phyloP scores from a whole-genome alignment of 2,113 vertebrate species.

The Sprattus sprattus region DNA sequence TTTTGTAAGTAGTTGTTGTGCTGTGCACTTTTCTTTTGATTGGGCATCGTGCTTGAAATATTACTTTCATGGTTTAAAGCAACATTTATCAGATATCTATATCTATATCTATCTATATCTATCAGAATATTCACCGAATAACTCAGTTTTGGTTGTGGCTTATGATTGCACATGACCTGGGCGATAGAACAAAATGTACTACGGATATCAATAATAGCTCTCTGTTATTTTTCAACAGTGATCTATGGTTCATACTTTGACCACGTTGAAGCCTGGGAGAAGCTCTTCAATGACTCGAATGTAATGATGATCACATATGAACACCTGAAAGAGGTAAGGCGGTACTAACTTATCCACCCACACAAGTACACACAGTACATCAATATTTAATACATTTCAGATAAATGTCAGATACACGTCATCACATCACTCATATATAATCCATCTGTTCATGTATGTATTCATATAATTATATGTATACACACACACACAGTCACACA shows the following conservation, averaged over 20 bases:
- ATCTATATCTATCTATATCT: too few relatives aligned
- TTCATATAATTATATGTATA: not conserved
- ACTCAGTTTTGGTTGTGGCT: too few relatives aligned
- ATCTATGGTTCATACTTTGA: constrained; percentile 56
- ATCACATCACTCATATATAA: not conserved
- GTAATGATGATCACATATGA: constrained; percentile 52
- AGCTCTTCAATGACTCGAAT: constrained; percentile 41
- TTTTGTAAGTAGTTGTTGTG: too few relatives aligned
- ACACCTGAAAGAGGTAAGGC: constrained; percentile 47
- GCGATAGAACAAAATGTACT: too few relatives aligned
- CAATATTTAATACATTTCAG: too few relatives aligned
- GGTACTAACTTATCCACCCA: not conserved
- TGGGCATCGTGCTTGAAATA: too few relatives aligned
- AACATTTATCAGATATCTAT: too few relatives aligned
- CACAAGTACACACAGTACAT: not conserved
- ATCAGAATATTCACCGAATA: too few relatives aligned
- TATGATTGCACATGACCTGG: too few relatives aligned
- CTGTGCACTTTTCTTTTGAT: too few relatives aligned
- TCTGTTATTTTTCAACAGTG: constrained; percentile 32
- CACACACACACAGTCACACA: not conserved
- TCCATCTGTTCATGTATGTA: not conserved
- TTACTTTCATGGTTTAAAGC: too few relatives aligned
- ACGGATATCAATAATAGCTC: not conserved
- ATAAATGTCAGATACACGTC: too few relatives aligned
- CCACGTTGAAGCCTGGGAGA: constrained; percentile 52